Conservation (phyloP, 2,888 invertebrate species). For the Coenonympha arcania region DNA sequence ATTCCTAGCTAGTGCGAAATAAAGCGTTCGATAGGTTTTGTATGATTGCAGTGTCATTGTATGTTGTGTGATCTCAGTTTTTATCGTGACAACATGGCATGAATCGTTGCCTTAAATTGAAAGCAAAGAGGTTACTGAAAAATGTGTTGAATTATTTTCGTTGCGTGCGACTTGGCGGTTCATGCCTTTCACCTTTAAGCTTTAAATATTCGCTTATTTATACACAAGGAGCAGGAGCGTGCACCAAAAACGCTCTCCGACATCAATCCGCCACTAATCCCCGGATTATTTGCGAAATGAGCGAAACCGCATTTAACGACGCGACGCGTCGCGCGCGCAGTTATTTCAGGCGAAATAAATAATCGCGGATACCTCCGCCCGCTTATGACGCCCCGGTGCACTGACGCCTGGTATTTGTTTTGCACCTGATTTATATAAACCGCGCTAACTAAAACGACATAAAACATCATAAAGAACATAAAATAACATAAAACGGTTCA, state of each 20-base stretch:
- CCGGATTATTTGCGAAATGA: conserved; percentile 53
- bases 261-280: conserved; percentile 62
- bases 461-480: conserved; percentile 45
- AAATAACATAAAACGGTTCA: conserved; percentile 33
- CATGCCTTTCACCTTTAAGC: neutral
- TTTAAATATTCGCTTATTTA: conserved; percentile 51
- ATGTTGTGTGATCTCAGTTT: too few relatives aligned
- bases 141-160: too few relatives aligned
- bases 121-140: too few relatives aligned
- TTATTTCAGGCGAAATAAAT: conserved; percentile 52
- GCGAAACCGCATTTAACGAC: conserved; percentile 58
- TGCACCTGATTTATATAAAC: conserved; percentile 67
- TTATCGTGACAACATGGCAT: too few relatives aligned
- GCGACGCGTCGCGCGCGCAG: conserved; percentile 43
- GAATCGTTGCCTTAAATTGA: too few relatives aligned
- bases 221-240: conserved; percentile 46
- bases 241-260: conserved; percentile 46
- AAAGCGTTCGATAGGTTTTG: too few relatives aligned
- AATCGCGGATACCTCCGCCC: conserved; percentile 42
- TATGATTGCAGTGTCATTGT: too few relatives aligned
- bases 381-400: conserved; percentile 52
- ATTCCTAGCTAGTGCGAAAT: too few relatives aligned
- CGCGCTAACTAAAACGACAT: conserved; percentile 39
- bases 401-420: conserved; percentile 60
- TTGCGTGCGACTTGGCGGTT: neutral